Conservation (phyloP, 2,113 vertebrate genomes). For the Choloepus hoffmanni region DNA sequence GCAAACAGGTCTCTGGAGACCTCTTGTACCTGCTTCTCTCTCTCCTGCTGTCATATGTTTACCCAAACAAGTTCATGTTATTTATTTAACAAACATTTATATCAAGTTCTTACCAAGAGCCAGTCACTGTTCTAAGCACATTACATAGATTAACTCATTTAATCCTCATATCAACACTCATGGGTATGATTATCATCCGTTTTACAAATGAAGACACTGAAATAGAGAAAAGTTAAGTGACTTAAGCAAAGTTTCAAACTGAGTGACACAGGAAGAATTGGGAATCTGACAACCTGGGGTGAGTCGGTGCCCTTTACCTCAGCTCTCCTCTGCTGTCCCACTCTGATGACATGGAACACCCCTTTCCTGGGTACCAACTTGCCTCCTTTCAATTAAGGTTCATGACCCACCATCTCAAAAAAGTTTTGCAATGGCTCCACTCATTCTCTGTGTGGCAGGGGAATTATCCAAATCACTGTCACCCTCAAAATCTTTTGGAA, state of each 20-base stretch:
- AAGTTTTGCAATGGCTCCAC: too few species aligned
- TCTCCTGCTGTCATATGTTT: neutral
- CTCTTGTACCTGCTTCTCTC: neutral
- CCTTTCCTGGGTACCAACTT: neutral
- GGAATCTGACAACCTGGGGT: neutral
- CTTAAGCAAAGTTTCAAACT: neutral
- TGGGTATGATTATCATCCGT: neutral
- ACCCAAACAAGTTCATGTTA: neutral
- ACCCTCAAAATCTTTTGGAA: neutral
- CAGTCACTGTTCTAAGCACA: neutral
- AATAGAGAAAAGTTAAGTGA: neutral
- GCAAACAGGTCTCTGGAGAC: neutral
- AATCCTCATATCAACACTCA: neutral
- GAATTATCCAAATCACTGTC: neutral
- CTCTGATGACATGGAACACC: neutral
- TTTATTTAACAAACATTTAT: neutral
- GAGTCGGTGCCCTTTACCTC: neutral
- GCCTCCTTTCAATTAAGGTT: neutral
- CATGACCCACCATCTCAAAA: too few species aligned
- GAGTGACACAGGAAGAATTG: neutral
- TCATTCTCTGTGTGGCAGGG: neutral
- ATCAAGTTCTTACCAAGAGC: neutral
- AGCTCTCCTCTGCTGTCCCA: accelerated
- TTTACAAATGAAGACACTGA: neutral
- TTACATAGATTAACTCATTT: neutral